These are phyloP conservation scores for Meteorus cinctellus DNA, from an alignment of 2,888 invertebrate species.

Conservation along the genomic window DNA sequence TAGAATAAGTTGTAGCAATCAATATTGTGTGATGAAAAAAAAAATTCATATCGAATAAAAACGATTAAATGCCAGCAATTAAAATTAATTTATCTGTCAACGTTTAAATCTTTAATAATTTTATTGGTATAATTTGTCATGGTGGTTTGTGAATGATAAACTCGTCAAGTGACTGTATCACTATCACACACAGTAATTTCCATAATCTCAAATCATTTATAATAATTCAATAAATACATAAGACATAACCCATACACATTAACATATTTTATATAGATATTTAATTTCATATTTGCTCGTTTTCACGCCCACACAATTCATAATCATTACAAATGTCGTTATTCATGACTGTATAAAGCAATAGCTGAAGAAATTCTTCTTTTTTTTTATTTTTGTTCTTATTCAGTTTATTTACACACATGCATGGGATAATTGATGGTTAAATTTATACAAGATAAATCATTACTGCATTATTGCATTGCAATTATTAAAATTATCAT, in stretches of 20 bases:
- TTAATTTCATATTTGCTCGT: neutral
- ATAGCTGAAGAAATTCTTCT: no score
- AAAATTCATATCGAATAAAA: no score
- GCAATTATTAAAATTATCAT: neutral
- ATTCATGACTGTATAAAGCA: neutral
- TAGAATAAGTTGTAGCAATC: no score
- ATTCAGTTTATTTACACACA: neutral
- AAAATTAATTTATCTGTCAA: no score
- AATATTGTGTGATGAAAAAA: no score
- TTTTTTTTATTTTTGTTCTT: neutral
- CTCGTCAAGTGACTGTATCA: neutral
- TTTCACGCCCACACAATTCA: constrained; percentile 11
- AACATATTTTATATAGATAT: neutral
- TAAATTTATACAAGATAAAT: neutral
- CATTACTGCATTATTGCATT: neutral
- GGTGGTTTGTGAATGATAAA: constrained; percentile 4
- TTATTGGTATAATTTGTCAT: neutral
- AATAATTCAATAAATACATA: no score
- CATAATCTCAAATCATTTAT: constrained; percentile 8
- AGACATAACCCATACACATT: neutral
- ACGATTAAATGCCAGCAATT: no score
- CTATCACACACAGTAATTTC: neutral
- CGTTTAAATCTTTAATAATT: neutral
- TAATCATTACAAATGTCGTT: neutral
- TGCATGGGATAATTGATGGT: neutral